Percentiles rank a stretch among this genome's conserved stretches.
These are phyloP conservation scores for Cheilosia grossa DNA, from an alignment of 2,888 invertebrate genomes.

Conservation along the genomic window DNA sequence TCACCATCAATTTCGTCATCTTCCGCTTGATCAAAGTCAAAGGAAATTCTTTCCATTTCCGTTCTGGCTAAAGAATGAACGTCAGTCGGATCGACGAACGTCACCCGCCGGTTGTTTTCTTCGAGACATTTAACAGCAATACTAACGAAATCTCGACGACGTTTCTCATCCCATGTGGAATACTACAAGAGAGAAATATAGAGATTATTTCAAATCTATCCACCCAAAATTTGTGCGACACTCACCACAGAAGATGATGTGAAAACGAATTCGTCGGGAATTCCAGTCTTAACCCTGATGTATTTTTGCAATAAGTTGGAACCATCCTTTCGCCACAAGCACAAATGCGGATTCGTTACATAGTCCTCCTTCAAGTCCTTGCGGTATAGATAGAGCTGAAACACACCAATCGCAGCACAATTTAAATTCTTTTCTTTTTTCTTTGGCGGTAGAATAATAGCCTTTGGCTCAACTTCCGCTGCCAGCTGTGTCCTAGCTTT, in stretches of 20 bases:
- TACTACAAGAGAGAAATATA: conserved; percentile 77
- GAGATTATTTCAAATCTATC: not conserved
- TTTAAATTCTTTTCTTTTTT: conserved; percentile 77
- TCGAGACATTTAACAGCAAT: conserved; percentile 80
- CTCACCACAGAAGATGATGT: conserved; percentile 83
- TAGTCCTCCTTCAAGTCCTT: conserved; percentile 80
- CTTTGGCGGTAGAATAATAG: conserved; percentile 78
- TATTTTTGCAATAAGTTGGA: conserved; percentile 82
- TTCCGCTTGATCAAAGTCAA: conserved; percentile 16
- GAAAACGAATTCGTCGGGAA: conserved; percentile 80
- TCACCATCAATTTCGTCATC: conserved; percentile 71
- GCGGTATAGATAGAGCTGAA: conserved; percentile 77
- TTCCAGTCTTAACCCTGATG: conserved; percentile 80
- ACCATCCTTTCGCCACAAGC: conserved; percentile 83
- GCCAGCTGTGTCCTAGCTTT: conserved; percentile 72
- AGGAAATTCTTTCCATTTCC: conserved; percentile 42
- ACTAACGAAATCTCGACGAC: conserved; percentile 80
- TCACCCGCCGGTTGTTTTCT: conserved; percentile 71
- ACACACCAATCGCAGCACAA: conserved; percentile 24
- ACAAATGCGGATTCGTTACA: conserved; percentile 80
- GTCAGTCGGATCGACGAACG: conserved; percentile 54
- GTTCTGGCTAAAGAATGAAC: conserved; percentile 50
- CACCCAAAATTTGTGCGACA: conserved; percentile 3
- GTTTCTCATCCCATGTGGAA: conserved; percentile 83
- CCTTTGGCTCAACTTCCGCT: conserved; percentile 76